These are phyloP conservation scores for Cephalotes varians DNA, from an alignment of 2,888 invertebrate genomes.

Conservation along the genomic window DNA sequence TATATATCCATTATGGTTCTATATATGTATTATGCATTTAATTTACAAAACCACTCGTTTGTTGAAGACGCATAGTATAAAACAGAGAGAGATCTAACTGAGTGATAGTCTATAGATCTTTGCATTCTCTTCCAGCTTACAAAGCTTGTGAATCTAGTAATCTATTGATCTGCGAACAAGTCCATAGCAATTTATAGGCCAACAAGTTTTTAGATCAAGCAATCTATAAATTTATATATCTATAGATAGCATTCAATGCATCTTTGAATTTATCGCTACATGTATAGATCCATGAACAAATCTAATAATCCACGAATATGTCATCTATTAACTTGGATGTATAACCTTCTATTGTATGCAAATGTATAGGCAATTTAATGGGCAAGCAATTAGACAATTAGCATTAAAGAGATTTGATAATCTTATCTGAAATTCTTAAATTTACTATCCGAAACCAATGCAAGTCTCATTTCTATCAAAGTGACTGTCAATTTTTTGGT, in stretches of 20 bases:
- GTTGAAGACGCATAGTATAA: background rate
- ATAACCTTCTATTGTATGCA: slow-evolving; percentile 30
- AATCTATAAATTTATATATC: slow-evolving; percentile 43
- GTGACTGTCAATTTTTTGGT: background rate
- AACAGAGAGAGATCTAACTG: background rate
- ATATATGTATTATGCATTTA: background rate
- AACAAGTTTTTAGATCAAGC: background rate
- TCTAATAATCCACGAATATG: slow-evolving; percentile 19
- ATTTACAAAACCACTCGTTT: background rate
- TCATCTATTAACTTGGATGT: background rate
- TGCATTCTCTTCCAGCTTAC: slow-evolving; percentile 17
- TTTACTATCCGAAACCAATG: background rate
- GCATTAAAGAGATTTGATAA: background rate
- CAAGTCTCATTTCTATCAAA: background rate
- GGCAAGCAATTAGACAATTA: slow-evolving; percentile 1
- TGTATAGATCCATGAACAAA: background rate
- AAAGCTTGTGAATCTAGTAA: slow-evolving; percentile 17
- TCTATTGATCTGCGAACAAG: slow-evolving; percentile 31
- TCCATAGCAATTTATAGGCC: slow-evolving; percentile 19
- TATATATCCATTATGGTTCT: background rate
- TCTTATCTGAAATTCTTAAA: background rate
- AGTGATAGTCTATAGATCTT: slow-evolving; percentile 34
- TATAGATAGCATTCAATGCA: slow-evolving; percentile 19
- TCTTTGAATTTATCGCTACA: slow-evolving; percentile 21
- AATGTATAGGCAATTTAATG: background rate